Evolutionary conservation across 2,113 vertebrate genomes (phyloP).

Genomic region (Rynchops niger): DNA sequence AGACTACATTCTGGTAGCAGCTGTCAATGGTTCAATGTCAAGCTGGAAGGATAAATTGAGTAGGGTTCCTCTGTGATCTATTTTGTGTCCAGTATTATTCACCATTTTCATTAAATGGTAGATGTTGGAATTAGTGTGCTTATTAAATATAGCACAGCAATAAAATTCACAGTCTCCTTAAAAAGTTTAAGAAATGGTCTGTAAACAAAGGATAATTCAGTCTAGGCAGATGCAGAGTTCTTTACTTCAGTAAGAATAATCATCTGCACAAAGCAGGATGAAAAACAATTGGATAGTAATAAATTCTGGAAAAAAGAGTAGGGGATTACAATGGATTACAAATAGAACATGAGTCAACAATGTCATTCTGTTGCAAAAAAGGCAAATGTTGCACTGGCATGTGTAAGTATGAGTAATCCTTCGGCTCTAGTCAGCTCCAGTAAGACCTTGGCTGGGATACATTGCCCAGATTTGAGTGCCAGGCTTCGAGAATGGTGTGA

Average conservation of each 20-base stretch:
- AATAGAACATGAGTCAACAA: slow-evolving; percentile 34
- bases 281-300: neutral
- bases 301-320: neutral
- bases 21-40: neutral
- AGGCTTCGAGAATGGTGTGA: neutral
- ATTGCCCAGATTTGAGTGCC: neutral
- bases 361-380: neutral
- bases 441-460: neutral
- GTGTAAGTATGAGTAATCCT: slow-evolving; percentile 5
- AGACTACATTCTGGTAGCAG: neutral
- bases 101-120: neutral
- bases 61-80: neutral
- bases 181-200: neutral
- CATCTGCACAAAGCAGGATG: neutral
- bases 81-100: neutral
- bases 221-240: neutral
- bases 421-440: neutral
- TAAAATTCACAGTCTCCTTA: neutral
- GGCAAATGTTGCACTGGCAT: slow-evolving; percentile 15
- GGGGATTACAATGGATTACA: neutral
- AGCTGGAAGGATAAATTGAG: neutral
- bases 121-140: neutral
- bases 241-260: neutral
- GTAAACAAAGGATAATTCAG: neutral
- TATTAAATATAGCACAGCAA: neutral